phyloP scores from a whole-genome alignment of 2,113 vertebrate genomes.

The Lepus timidus region DNA sequence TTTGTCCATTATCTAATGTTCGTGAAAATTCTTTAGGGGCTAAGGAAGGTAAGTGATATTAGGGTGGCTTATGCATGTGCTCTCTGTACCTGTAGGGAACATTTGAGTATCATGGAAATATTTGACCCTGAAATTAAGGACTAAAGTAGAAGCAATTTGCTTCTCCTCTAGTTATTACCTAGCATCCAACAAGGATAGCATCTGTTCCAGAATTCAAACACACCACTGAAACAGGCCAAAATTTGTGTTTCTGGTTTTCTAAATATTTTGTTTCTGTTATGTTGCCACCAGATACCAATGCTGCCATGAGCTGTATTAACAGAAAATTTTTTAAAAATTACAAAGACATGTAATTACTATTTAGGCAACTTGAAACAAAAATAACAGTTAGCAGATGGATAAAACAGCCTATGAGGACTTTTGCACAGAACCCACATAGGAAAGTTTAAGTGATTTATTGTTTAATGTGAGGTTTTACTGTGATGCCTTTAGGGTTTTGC shows the following conservation, averaged over 20 bases:
- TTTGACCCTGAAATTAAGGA: conserved; percentile 77
- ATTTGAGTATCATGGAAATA: conserved; percentile 68
- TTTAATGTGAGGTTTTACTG: conserved; percentile 62
- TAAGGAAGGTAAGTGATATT: background rate
- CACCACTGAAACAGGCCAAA: conserved; percentile 65
- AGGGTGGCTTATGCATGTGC: background rate
- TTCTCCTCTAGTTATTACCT: conserved; percentile 68
- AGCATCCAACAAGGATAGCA: conserved; percentile 76
- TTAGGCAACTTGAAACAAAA: conserved; percentile 61
- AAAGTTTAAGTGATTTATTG: conserved; percentile 60
- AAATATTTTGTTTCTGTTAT: conserved; percentile 56
- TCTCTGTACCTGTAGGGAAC: background rate
- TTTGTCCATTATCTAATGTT: conserved; percentile 34
- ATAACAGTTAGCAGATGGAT: conserved; percentile 51
- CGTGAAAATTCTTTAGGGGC: background rate
- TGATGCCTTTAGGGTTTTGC: conserved; percentile 50
- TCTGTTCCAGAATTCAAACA: conserved; percentile 76
- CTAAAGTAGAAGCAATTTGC: conserved; percentile 49
- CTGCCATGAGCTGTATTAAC: background rate
- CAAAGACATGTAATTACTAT: conserved; percentile 2
- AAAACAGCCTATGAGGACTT: background rate
- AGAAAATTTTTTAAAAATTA: conserved; percentile 49
- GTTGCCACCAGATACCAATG: conserved; percentile 27
- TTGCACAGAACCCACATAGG: conserved; percentile 8
- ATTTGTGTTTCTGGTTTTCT: conserved; percentile 62